Conservation (phyloP, 2,113 vertebrate species). For the western clawed frog (Xenopus tropicalis) region DNA sequence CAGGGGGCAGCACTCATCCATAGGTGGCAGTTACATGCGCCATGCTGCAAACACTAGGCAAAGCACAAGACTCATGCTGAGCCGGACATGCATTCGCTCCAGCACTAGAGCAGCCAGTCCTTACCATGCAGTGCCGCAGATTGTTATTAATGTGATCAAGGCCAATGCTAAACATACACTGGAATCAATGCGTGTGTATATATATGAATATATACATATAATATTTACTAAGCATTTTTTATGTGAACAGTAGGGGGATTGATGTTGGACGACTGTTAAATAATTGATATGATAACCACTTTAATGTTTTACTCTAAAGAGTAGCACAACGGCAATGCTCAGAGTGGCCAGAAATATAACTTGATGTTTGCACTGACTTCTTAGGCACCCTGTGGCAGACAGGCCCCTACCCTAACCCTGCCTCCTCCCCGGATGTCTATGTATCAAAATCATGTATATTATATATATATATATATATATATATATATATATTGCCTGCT, state of each 20-base stretch:
- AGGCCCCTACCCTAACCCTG: not conserved
- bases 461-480: constrained; percentile 1
- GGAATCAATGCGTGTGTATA: constrained; percentile 30
- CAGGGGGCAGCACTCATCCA: no score
- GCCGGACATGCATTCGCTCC: not conserved
- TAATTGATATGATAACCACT: constrained; percentile 33
- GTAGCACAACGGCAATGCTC: constrained; percentile 24
- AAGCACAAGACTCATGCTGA: not conserved
- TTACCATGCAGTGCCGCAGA: not conserved
- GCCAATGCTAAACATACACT: constrained; percentile 34
- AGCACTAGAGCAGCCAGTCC: not conserved
- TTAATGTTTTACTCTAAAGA: constrained; percentile 21
- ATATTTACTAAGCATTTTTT: constrained; percentile 25
- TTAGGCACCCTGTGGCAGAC: not conserved
- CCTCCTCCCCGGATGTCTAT: not conserved
- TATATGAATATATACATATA: constrained; percentile 18
- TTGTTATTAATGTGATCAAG: constrained; percentile 7
- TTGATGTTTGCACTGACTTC: constrained; percentile 21
- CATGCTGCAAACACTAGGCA: not conserved
- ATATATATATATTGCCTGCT: not conserved
- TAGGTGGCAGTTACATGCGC: no score
- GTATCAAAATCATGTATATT: not conserved
- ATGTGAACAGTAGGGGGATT: constrained; percentile 6
- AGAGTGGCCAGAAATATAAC: not conserved
- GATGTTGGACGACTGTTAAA: constrained; percentile 21